Conservation (phyloP, 2,797 vertebrate genomes). For the Gambelia wislizenii region DNA sequence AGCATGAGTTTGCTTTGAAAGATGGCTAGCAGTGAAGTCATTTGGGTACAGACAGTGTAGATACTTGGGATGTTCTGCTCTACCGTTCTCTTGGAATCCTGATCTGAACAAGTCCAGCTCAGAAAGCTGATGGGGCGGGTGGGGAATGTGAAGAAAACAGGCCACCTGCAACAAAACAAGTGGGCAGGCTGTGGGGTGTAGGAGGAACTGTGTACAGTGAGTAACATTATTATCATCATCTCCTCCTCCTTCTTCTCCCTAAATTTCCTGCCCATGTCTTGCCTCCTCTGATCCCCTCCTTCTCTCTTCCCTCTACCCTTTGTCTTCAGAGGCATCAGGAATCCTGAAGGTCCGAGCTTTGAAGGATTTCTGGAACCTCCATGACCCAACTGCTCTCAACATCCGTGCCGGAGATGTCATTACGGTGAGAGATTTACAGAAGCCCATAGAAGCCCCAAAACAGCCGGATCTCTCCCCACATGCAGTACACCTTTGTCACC, state of each 20-base stretch:
- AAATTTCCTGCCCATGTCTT: background rate
- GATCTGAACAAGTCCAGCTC: background rate
- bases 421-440: slow-evolving; percentile 81
- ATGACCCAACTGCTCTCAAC: slow-evolving; percentile 96
- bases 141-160: background rate
- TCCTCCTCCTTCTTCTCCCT: background rate
- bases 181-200: background rate
- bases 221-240: background rate
- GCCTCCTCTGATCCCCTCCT: background rate
- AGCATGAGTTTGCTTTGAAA: background rate
- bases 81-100: background rate
- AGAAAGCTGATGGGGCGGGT: background rate
- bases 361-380: slow-evolving; percentile 97
- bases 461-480: background rate
- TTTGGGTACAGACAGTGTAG: background rate
- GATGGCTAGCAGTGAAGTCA: background rate
- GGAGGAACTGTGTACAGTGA: background rate
- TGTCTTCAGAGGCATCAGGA: slow-evolving; percentile 90
- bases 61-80: background rate
- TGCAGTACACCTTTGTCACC: background rate
- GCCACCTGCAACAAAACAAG: background rate
- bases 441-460: background rate
- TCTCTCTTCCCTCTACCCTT: slow-evolving; percentile 46
- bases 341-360: slow-evolving; percentile 94
- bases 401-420: slow-evolving; percentile 93